These are phyloP conservation scores for Bos indicus DNA, from an alignment of 2,113 vertebrate species.

Conservation along the genomic window DNA sequence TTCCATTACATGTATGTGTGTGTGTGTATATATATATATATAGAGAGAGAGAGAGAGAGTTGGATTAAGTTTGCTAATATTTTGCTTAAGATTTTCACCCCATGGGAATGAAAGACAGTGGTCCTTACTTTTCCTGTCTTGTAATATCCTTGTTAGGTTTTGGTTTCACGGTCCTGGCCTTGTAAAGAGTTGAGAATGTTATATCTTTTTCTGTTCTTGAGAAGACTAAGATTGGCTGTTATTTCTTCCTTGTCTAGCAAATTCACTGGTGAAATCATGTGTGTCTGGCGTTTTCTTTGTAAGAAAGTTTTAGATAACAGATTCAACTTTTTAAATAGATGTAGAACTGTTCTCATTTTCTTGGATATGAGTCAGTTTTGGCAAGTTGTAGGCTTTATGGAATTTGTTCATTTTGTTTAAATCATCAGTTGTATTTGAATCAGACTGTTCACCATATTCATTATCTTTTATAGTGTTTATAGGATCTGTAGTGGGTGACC, in stretches of 20 bases:
- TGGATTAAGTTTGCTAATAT: background rate
- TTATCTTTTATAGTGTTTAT: background rate
- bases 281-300: background rate
- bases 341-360: background rate
- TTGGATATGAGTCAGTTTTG: background rate
- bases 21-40: accelerated
- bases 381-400: background rate
- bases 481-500: background rate
- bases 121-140: background rate
- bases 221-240: background rate
- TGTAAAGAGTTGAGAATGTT: background rate
- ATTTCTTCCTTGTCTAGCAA: background rate
- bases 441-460: background rate
- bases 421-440: background rate
- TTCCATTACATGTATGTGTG: background rate
- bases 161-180: background rate
- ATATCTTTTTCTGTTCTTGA: background rate
- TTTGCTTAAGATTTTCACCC: background rate
- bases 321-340: background rate
- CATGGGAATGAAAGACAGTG: background rate
- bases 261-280: background rate
- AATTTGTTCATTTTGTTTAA: background rate
- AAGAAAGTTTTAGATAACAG: background rate
- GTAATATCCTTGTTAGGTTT: background rate
- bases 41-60: background rate